Percentiles rank a stretch among this genome's conserved stretches.
phyloP scores from a whole-genome alignment of 2,797 vertebrate genomes.

The Sebastes melanostomus region DNA sequence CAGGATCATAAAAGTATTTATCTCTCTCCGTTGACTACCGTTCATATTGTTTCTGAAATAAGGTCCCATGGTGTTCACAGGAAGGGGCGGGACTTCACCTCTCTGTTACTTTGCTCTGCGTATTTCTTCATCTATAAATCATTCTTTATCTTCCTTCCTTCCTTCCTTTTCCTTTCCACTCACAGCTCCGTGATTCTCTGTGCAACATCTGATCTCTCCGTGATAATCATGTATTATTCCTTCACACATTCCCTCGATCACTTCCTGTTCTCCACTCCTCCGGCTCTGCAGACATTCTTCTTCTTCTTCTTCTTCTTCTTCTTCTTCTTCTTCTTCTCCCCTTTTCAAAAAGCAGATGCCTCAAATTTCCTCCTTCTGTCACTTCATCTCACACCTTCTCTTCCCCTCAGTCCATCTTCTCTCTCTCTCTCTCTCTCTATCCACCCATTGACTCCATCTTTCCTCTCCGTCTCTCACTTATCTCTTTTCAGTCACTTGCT shows the following conservation, averaged over 20 bases:
- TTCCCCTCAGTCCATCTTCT: background rate
- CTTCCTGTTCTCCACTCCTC: background rate
- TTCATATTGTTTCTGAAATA: no score
- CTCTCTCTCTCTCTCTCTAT: no score
- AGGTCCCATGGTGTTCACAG: no score
- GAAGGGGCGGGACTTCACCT: no score
- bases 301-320: background rate
- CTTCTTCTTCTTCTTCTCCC: background rate
- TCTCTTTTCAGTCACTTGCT: constrained; percentile 25
- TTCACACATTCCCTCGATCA: background rate
- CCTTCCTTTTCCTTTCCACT: background rate
- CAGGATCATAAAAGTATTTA: no score
- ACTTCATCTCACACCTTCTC: constrained; percentile 1
- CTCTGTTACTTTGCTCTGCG: background rate
- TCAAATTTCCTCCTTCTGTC: background rate
- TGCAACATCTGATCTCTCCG: background rate
- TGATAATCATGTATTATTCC: background rate
- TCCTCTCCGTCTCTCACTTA: constrained; percentile 23
- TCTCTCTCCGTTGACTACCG: no score
- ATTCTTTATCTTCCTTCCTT: background rate
- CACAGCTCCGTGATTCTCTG: background rate
- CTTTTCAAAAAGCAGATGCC: background rate
- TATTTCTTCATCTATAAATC: background rate
- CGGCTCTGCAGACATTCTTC: background rate
- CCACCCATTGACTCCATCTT: background rate